phyloP scores from a whole-genome alignment of 2,113 vertebrate genomes.

The Fulmarus glacialis region DNA sequence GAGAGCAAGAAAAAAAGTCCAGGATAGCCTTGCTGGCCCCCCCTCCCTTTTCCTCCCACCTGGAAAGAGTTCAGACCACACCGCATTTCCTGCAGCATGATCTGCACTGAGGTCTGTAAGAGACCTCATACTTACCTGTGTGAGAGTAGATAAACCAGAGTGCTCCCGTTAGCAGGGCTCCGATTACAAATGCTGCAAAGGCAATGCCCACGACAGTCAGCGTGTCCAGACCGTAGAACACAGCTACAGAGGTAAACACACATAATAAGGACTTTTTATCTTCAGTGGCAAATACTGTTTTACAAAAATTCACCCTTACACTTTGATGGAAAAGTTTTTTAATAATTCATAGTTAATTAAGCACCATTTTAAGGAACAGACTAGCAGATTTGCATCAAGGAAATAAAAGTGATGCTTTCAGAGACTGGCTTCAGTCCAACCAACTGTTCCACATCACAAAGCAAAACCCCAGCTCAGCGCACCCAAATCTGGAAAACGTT shows the following conservation, averaged over 20 bases:
- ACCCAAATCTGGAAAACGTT: background rate
- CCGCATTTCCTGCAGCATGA: rapidly evolving
- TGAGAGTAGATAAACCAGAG: slow-evolving; percentile 97
- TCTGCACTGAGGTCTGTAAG: background rate
- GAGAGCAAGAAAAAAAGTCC: background rate
- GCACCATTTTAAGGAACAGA: background rate
- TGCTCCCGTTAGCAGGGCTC: slow-evolving; percentile 91
- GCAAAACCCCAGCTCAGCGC: slow-evolving; percentile 6
- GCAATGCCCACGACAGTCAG: slow-evolving; percentile 94
- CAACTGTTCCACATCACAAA: background rate
- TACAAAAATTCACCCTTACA: background rate
- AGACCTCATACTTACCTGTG: slow-evolving; percentile 81
- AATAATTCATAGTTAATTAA: background rate
- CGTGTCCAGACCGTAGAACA: slow-evolving; percentile 87
- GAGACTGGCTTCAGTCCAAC: background rate
- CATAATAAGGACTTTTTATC: background rate
- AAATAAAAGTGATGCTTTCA: background rate
- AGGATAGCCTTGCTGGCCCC: background rate
- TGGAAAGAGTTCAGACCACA: background rate
- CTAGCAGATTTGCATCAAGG: background rate
- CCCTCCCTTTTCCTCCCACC: background rate
- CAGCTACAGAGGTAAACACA: slow-evolving; percentile 62
- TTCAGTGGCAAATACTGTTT: rapidly evolving
- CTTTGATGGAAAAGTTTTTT: background rate
- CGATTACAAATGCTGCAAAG: slow-evolving; percentile 93